Conservation (phyloP, 92 coral and sea anemone species). For the Epizoanthus illoricatus region DNA sequence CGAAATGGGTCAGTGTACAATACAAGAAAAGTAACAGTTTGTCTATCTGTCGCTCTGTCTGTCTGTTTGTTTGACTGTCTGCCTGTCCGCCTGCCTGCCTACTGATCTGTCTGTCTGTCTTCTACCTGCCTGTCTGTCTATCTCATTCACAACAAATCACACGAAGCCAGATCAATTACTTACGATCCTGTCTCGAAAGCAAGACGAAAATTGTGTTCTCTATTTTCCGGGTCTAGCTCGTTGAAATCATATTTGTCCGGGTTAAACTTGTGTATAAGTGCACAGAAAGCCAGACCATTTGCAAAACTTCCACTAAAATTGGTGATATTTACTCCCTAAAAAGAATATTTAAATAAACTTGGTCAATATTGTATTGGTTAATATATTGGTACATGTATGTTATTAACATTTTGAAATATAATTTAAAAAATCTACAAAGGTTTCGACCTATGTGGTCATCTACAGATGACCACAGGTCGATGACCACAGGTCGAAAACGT, state of each 20-base stretch:
- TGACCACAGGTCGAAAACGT: too few species aligned
- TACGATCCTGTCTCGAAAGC: constrained; percentile 93
- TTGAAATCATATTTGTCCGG: constrained; percentile 93
- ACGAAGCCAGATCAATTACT: constrained; percentile 36
- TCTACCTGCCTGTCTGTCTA: background rate
- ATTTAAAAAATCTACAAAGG: too few species aligned
- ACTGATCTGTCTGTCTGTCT: too few species aligned
- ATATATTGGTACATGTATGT: too few species aligned
- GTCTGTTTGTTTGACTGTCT: too few species aligned
- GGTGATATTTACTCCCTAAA: constrained; percentile 91
- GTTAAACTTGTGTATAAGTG: constrained; percentile 94
- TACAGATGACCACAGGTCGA: too few species aligned
- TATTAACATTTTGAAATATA: too few species aligned
- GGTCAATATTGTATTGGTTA: background rate
- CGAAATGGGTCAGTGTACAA: too few species aligned
- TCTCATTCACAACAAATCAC: background rate
- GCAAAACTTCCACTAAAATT: constrained; percentile 97
- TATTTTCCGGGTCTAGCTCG: constrained; percentile 78
- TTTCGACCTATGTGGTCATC: too few species aligned
- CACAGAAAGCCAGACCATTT: constrained; percentile 91
- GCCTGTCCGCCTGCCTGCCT: too few species aligned
- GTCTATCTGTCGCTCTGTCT: too few species aligned
- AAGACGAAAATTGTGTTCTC: constrained; percentile 79
- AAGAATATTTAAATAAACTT: background rate
- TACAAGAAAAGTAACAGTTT: too few species aligned